These are phyloP conservation scores for Hozukius guyotensis DNA, from an alignment of 2,797 vertebrate species.

Conservation along the genomic window DNA sequence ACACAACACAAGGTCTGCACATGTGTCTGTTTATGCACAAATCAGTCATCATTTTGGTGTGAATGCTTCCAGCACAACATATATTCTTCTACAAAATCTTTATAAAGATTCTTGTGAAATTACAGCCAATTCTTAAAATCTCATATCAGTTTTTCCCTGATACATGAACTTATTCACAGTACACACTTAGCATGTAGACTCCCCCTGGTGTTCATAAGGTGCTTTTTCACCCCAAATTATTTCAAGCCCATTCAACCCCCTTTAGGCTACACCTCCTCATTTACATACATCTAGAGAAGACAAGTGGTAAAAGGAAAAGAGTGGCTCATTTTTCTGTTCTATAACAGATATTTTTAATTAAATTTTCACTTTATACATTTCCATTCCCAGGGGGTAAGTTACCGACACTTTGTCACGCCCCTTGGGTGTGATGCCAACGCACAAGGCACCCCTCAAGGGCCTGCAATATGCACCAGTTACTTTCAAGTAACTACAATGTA, in stretches of 20 bases:
- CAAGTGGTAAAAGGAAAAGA: neutral
- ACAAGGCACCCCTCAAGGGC: no score
- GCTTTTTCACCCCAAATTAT: neutral
- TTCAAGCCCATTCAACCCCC: neutral
- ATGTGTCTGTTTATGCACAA: neutral
- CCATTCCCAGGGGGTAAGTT: no score
- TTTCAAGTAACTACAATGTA: no score
- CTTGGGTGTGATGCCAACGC: no score
- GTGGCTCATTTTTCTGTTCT: neutral
- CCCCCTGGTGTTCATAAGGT: neutral
- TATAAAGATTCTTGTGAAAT: neutral
- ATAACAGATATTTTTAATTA: neutral
- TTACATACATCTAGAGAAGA: neutral
- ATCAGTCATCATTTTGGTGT: neutral
- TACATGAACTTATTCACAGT: neutral
- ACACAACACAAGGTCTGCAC: constrained; percentile 82
- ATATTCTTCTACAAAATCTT: neutral
- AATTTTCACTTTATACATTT: neutral
- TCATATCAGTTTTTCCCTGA: neutral
- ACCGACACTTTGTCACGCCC: no score
- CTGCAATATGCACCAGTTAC: no score
- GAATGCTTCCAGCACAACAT: no score
- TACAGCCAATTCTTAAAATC: neutral
- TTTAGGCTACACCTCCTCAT: neutral
- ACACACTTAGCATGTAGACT: rapidly evolving